Base-by-base conservation (phyloP, 1,140 invertebrate genomes). In the Metopolophium dirhodum region DNA sequence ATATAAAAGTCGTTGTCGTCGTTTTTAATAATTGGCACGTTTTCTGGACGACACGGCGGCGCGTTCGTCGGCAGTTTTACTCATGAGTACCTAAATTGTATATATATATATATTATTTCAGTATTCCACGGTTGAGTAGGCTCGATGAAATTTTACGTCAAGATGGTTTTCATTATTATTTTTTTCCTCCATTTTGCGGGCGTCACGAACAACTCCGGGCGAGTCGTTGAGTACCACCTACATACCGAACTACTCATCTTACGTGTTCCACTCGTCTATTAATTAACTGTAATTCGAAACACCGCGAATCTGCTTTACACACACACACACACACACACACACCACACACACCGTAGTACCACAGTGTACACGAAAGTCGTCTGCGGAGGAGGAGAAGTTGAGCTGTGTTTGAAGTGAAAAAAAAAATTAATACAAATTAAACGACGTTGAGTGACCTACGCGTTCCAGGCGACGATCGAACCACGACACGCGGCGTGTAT, bases 231-330 rank as follows among this genome's bases (percentile, higher is more conserved):
- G 61, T 77, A 18, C 61, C 61, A n/a, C n/a, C 61, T 20, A n/a
- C n/a, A 77, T 2, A 77, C 61, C 61, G 30, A 77, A 77, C 61
- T 77, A 37, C 22, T 83, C 37, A 37, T 83, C 37, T 37, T 83
- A 83, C 82, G 35, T 22, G 37, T 41, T 35, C n/a, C 82, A 83
- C 82, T 41, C 82, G 7, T 83, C 18, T 83, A 37, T 83, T 83
- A 83, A 83, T 83, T 83, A 83, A 83, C 82, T 83, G 82, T 83
- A 83, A 83, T 83, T 37, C 22, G 82, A 83, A 83, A 83, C 82
- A 9, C 82, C 20, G 30, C 35, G 82, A 83, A 37, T 9, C n/a
- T 18, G 61, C 61, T 77, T 77, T 77, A 37, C 7, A 41, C 6
- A 18, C 11, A 2, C n/a, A 83, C 37, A 83, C 77, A 37, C 35